Evolutionary conservation across 1,140 invertebrate genomes (phyloP).

Genomic region (Drosophila pachea): DNA sequence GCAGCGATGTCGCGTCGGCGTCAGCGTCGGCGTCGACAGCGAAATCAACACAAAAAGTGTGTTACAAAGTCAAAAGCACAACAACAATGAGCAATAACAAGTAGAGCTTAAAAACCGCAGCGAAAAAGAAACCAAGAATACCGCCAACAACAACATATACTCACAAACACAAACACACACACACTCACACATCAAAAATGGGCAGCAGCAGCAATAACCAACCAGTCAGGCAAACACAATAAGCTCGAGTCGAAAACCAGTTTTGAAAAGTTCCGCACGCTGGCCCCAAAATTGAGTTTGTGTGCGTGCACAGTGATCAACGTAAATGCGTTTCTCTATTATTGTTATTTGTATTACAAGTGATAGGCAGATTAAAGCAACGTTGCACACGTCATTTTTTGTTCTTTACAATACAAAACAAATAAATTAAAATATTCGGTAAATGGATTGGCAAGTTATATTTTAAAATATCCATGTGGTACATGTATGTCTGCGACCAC

Average conservation of each 20-base stretch:
- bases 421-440: not conserved
- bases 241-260: constrained; percentile 63
- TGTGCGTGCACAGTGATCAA: constrained; percentile 47
- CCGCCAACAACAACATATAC: constrained; percentile 44
- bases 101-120: constrained; percentile 67
- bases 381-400: too few relatives aligned
- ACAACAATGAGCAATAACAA: constrained; percentile 52
- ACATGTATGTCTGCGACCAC: constrained; percentile 25
- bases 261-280: constrained; percentile 71
- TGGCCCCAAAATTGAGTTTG: constrained; percentile 52
- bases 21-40: constrained; percentile 17
- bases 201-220: constrained; percentile 26
- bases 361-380: too few relatives aligned
- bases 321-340: too few relatives aligned
- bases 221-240: constrained; percentile 53
- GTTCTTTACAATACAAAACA: not conserved
- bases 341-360: too few relatives aligned
- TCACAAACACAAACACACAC: constrained; percentile 29
- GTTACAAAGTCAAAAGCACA: constrained; percentile 75
- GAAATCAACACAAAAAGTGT: constrained; percentile 73
- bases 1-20: constrained; percentile 28
- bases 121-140: constrained; percentile 67
- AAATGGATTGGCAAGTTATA: not conserved
- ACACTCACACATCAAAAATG: constrained; percentile 31
- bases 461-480: not conserved